phyloP scores from a whole-genome alignment of 2,888 invertebrate genomes.

The Hemistola chrysoprasaria region DNA sequence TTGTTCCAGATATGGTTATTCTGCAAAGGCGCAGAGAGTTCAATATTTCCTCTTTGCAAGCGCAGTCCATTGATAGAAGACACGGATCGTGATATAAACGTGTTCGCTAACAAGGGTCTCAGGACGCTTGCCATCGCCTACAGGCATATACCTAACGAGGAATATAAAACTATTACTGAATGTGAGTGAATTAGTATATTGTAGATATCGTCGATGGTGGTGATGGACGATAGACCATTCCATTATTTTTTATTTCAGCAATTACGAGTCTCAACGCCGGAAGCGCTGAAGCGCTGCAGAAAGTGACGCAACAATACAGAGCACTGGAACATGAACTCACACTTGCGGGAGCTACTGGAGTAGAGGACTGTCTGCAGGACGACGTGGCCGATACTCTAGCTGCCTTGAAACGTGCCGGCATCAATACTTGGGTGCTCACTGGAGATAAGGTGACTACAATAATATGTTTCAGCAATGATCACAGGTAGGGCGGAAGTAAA shows the following conservation, averaged over 20 bases:
- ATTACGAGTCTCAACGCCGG: conserved; percentile 56
- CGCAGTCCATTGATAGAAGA: conserved; percentile 61
- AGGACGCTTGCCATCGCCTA: conserved; percentile 92
- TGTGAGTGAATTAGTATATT: conserved; percentile 54
- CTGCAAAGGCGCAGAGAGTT: conserved; percentile 92
- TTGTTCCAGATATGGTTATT: conserved; percentile 84
- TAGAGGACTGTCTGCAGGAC: conserved; percentile 94
- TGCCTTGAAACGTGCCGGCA: conserved; percentile 75
- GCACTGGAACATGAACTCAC: conserved; percentile 80
- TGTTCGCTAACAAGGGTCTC: conserved; percentile 86
- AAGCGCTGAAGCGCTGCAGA: conserved; percentile 51
- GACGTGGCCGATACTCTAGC: conserved; percentile 92
- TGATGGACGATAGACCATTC: too few species aligned
- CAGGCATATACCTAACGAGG: conserved; percentile 84
- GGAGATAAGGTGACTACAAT: conserved; percentile 1
- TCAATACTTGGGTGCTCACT: not conserved
- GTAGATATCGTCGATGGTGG: not conserved
- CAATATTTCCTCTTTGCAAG: conserved; percentile 86
- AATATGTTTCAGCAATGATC: too few species aligned
- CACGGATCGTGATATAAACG: conserved; percentile 77
- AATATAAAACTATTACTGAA: conserved; percentile 84
- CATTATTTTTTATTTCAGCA: conserved; percentile 35
- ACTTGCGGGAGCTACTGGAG: conserved; percentile 92
- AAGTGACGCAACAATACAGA: conserved; percentile 56
- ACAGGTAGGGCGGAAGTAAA: too few species aligned